phyloP scores from a whole-genome alignment of 2,888 invertebrate species.

The Stramonita haemastoma region DNA sequence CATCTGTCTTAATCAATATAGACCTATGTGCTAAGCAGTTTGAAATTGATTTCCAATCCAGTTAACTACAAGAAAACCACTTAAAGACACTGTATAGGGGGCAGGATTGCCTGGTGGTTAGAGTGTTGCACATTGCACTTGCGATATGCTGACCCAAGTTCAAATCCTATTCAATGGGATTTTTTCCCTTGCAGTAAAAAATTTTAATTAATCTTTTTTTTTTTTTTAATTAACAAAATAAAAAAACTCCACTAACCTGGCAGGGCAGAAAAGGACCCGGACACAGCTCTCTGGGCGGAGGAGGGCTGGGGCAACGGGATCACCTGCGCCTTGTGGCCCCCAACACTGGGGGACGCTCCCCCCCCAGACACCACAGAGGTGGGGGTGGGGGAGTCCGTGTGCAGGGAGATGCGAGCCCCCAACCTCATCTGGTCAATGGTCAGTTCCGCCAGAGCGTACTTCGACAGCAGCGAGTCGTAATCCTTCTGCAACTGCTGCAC shows the following conservation, averaged over 20 bases:
- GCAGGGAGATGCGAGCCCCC: constrained; percentile 73
- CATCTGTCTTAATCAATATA: too few relatives aligned
- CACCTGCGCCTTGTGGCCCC: constrained; percentile 61
- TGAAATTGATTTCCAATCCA: too few relatives aligned
- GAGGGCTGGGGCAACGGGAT: constrained; percentile 54
- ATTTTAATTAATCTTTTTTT: too few relatives aligned
- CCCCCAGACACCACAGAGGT: constrained; percentile 60
- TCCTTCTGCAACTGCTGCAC: constrained; percentile 74
- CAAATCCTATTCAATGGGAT: too few relatives aligned
- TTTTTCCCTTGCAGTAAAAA: too few relatives aligned
- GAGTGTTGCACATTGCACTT: too few relatives aligned
- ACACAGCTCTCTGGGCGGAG: constrained; percentile 53
- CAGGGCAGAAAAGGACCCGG: constrained; percentile 51
- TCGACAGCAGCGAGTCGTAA: constrained; percentile 75
- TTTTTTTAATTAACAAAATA: too few relatives aligned
- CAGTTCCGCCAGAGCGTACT: constrained; percentile 77
- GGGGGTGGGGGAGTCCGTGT: constrained; percentile 71
- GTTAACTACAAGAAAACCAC: too few relatives aligned
- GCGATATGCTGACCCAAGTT: too few relatives aligned
- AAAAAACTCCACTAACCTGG: constrained; percentile 53
- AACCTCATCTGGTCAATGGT: constrained; percentile 76
- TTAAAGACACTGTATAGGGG: too few relatives aligned
- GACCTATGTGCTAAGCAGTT: too few relatives aligned
- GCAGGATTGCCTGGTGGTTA: too few relatives aligned
- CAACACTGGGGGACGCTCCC: constrained; percentile 54